Evolutionary conservation across 2,113 vertebrate genomes (phyloP), one percentile per base, ranked within the genome.

Genomic region (Corythornis vintsioides): DNA sequence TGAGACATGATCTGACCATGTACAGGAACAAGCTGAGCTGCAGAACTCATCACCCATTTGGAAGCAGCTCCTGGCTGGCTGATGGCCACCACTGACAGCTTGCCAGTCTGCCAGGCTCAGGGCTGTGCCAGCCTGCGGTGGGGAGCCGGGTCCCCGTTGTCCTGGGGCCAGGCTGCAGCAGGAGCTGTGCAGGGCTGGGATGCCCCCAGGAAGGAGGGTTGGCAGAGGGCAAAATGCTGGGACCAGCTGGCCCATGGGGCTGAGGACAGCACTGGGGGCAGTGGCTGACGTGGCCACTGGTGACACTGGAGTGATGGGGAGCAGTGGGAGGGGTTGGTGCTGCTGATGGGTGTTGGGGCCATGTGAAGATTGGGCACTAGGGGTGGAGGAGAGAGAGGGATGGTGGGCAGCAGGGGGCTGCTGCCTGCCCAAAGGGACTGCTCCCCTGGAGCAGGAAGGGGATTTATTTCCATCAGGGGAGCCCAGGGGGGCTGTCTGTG

Each of bases 41-140:
- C 64, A 63, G 26, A 21, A 13, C 71, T 29, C 21, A 25, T 25
- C 31, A 16, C 12, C 72, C 53, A 15, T 19, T 26, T 9, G 55
- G 31, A 38, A 38, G 45, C 82, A 17, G 31, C 83, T 67, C 10
- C 60, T 42, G 61, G 52, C 80, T 3, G 6, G 29, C 38, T 4
- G 3, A 5, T 29, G 57, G 47, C 57, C 48, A 11, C n/a, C 1
- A 2, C 57, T 3, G 0, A 21, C 3, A 13, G 6, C 28, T 11
- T 20, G 28, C 22, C 73, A 6, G 43, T 19, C 75, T 33, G 60
- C 25, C 70, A 8, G 47, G n/a, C 75, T 33, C 26, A 28, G 7
- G 0, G 0, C 26, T n/a, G n/a, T 45, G 69, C 57, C 80, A 45
- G 57, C 57, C 57, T 18, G 57, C 10, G 1, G 59, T 2, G 6